Evolutionary conservation across 2,113 vertebrate genomes (phyloP), one percentile per base, ranked within the genome.

Genomic region (Siniperca knerii): DNA sequence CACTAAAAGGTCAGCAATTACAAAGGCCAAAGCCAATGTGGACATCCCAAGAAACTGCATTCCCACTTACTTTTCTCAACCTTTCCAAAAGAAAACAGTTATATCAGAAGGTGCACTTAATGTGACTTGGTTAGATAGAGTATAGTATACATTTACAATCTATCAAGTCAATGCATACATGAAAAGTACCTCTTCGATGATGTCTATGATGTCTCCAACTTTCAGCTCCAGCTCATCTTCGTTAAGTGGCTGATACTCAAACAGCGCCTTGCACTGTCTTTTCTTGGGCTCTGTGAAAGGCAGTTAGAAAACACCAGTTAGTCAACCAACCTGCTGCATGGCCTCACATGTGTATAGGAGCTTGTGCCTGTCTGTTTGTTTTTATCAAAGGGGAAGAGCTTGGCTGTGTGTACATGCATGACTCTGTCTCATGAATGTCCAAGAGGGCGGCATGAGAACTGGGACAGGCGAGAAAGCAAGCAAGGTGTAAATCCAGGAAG

Each of bases 151-250:
- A 54, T 33, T n/a, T 4, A n/a, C 10, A 23, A 4, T 20, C 1
- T 12, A 9, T 4, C 5, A 3, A 12, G 57, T 46, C 6, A 23
- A 7, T 42, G 42, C 16, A 6, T 33, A 6, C 11, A 42, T 25
- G 55, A 13, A 66, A 48, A 83, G 67, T 95, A 99, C 98, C 97
- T 99, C 98, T 42, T 99, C 97, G 1, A 0, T 95, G 86, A 99
- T 93, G 55, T 99, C 97, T 4, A 99, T 90, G 72, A 97, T 72
- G 44, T 99, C 97, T 74, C 98, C 98, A 1, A 93, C 33, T 85
- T 97, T 98, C 69, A 99, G 96, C 20, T 97, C 97, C 91, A 99
- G 92, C 87, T 99, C 98, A 52, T 99, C 98, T 69, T 99, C 97
- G 1, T 99, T 99, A 93, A 97, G 96, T 0, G 98, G 98, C 81